A percentile compares a stretch with the other conserved stretches of the same genome.
These are phyloP conservation scores for Lasioglossum baleicum DNA, from an alignment of 1,140 invertebrate genomes.

Conservation along the genomic window DNA sequence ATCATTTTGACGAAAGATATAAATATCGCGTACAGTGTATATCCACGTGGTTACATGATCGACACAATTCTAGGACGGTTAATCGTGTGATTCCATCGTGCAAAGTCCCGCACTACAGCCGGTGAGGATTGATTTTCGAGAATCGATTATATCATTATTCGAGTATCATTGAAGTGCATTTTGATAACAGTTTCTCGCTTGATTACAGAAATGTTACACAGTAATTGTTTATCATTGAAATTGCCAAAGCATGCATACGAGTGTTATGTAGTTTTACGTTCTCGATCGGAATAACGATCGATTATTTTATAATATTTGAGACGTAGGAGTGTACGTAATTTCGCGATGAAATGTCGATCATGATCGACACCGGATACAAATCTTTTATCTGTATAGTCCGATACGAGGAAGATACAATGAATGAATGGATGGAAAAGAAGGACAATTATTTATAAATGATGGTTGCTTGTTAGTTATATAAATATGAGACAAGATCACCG, in stretches of 20 bases:
- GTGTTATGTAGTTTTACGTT: slow-evolving; percentile 27
- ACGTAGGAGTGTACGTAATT: background rate
- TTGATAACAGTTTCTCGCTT: background rate
- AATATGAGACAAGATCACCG: background rate
- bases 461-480: slow-evolving; percentile 30
- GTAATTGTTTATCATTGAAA: slow-evolving; percentile 13
- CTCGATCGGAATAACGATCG: background rate
- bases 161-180: background rate
- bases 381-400: slow-evolving; percentile 34
- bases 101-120: background rate
- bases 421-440: slow-evolving; percentile 4
- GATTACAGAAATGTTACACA: background rate
- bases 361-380: background rate
- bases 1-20: slow-evolving; percentile 27
- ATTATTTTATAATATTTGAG: slow-evolving; percentile 30
- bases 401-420: background rate
- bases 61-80: slow-evolving; percentile 20
- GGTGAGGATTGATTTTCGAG: slow-evolving; percentile 23
- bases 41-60: slow-evolving; percentile 23
- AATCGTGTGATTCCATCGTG: background rate
- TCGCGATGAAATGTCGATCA: slow-evolving; percentile 27
- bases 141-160: slow-evolving; percentile 15
- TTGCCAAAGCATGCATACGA: background rate
- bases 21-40: slow-evolving; percentile 35
- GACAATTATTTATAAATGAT: slow-evolving; percentile 25